A percentile compares a stretch with the other conserved stretches of the same genome.
Conservation (phyloP, 2,888 invertebrate genomes). For the Muscina levida region DNA sequence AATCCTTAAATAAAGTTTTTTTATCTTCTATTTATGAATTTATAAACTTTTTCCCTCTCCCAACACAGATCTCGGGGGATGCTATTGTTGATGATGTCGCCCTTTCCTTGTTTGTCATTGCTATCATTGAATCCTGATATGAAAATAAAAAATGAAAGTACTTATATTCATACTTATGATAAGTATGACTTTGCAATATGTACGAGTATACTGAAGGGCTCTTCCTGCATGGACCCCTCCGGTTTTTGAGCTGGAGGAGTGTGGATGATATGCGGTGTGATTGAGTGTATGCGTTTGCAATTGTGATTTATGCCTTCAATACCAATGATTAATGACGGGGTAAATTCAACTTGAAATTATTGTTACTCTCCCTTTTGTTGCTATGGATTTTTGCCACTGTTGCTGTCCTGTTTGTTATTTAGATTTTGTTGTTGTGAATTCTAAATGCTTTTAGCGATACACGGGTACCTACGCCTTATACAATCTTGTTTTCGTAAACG, state of each 20-base stretch:
- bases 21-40: background rate
- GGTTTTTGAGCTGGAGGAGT: too few species aligned
- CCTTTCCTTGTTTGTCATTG: slow-evolving; percentile 33
- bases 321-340: slow-evolving; percentile 63
- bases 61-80: slow-evolving; percentile 5
- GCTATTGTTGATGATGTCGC: background rate
- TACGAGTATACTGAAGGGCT: too few species aligned
- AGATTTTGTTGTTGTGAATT: slow-evolving; percentile 24
- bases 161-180: too few species aligned
- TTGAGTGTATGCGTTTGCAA: slow-evolving; percentile 23
- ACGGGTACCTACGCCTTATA: slow-evolving; percentile 18
- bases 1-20: background rate
- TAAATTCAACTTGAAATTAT: slow-evolving; percentile 47
- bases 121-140: slow-evolving; percentile 44
- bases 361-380: slow-evolving; percentile 34
- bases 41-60: slow-evolving; percentile 17
- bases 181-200: slow-evolving; percentile 51
- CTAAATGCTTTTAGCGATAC: slow-evolving; percentile 35
- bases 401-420: slow-evolving; percentile 13
- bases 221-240: too few species aligned
- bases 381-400: background rate
- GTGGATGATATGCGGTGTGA: background rate
- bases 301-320: slow-evolving; percentile 62
- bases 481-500: too few species aligned
- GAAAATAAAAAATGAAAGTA: slow-evolving; percentile 3